These are phyloP conservation scores for Chaetodon auriga DNA, from an alignment of 2,113 vertebrate species.

Conservation along the genomic window DNA sequence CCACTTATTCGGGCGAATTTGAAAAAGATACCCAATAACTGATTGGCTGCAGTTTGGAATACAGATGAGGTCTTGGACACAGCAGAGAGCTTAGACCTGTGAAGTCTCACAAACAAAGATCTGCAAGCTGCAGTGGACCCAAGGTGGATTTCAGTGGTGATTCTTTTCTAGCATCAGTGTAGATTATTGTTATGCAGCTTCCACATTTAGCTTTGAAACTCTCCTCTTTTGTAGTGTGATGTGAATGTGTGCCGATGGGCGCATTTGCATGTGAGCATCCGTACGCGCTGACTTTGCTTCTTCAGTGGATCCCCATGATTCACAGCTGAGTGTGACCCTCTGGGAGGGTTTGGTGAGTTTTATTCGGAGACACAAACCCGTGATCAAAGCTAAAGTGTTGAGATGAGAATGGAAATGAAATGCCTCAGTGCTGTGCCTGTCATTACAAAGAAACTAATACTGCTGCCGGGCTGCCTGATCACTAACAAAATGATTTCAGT, in stretches of 20 bases:
- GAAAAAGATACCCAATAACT: neutral
- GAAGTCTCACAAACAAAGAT: conserved; percentile 25
- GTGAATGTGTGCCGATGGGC: neutral
- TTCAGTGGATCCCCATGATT: conserved; percentile 36
- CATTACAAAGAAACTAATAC: conserved; percentile 48
- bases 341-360: conserved; percentile 46
- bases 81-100: neutral
- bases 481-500: conserved; percentile 56
- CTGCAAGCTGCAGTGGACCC: neutral
- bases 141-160: neutral
- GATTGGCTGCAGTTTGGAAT: conserved; percentile 41
- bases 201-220: conserved; percentile 21
- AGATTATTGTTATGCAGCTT: neutral
- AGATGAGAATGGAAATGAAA: conserved; percentile 52
- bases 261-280: conserved; percentile 28
- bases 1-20: conserved; percentile 10
- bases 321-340: conserved; percentile 34
- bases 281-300: conserved; percentile 36
- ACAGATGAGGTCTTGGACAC: conserved; percentile 24
- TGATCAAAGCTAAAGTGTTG: conserved; percentile 57
- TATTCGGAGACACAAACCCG: conserved; percentile 50
- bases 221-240: neutral
- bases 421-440: conserved; percentile 31
- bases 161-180: conserved; percentile 10
- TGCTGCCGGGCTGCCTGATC: conserved; percentile 34